A percentile compares a stretch with the other conserved stretches of the same genome.
Evolutionary conservation across 2,113 vertebrate species (phyloP).

Genomic region (Notechis scutatus): DNA sequence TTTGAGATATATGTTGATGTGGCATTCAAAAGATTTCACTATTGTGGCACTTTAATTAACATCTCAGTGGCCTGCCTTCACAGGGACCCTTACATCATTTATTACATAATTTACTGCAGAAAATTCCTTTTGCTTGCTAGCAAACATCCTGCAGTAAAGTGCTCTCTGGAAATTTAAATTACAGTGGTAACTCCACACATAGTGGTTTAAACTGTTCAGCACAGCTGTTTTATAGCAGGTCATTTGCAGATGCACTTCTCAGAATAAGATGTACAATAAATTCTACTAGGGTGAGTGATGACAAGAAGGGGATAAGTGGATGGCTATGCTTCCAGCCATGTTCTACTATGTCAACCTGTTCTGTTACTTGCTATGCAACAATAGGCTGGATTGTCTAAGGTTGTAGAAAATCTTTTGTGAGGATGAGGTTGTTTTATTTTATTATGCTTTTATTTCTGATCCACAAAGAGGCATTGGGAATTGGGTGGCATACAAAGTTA

Average conservation of each 20-base stretch:
- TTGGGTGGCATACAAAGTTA: neutral
- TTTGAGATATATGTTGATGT: neutral
- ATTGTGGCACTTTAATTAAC: neutral
- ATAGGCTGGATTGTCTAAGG: too few species aligned
- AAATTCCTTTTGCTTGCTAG: neutral
- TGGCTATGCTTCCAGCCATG: neutral
- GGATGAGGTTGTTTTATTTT: neutral
- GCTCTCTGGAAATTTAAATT: constrained; percentile 5
- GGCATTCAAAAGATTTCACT: neutral
- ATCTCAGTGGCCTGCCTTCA: neutral
- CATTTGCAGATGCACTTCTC: constrained; percentile 5
- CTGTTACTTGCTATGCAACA: neutral
- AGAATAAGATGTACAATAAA: neutral
- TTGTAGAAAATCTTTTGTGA: neutral
- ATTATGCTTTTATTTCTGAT: neutral
- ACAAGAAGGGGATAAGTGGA: neutral
- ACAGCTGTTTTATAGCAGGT: constrained; percentile 1
- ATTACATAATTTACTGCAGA: neutral
- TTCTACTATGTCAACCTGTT: neutral
- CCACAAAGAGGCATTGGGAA: neutral
- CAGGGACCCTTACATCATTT: neutral
- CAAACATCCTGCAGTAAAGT: neutral
- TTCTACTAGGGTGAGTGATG: neutral
- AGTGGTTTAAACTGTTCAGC: neutral
- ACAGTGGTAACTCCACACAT: neutral